Conservation (phyloP, 2,797 vertebrate species). For the Acrossocheilus fasciatus region DNA sequence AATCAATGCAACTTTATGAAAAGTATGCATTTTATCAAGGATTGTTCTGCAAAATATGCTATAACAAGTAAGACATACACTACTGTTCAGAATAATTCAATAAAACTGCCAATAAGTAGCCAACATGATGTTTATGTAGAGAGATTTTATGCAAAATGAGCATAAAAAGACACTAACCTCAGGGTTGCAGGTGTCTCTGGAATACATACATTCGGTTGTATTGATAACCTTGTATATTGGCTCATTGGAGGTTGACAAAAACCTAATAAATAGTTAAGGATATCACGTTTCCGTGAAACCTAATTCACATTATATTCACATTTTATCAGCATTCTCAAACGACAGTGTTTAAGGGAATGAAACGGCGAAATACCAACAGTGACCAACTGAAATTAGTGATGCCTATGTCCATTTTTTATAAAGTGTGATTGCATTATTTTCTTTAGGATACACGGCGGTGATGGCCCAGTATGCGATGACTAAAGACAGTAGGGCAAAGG, state of each 20-base stretch:
- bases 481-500: slow-evolving; percentile 88
- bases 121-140: background rate
- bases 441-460: slow-evolving; percentile 92
- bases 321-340: background rate
- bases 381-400: background rate
- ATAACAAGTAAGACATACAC: background rate
- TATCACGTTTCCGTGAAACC: background rate
- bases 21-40: background rate
- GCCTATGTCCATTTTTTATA: background rate
- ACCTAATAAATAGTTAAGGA: slow-evolving; percentile 85
- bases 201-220: slow-evolving; percentile 71
- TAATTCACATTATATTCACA: background rate
- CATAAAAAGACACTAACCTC: slow-evolving; percentile 74
- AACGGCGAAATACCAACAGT: background rate
- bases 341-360: background rate
- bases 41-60: background rate
- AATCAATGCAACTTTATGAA: background rate
- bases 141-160: background rate
- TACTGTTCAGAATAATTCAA: background rate
- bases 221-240: slow-evolving; percentile 93
- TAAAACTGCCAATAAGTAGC: background rate
- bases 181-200: slow-evolving; percentile 82
- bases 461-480: slow-evolving; percentile 95
- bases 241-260: slow-evolving; percentile 92
- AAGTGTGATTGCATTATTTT: background rate